phyloP scores from a whole-genome alignment of 2,113 vertebrate species.

The Gavialis gangeticus region DNA sequence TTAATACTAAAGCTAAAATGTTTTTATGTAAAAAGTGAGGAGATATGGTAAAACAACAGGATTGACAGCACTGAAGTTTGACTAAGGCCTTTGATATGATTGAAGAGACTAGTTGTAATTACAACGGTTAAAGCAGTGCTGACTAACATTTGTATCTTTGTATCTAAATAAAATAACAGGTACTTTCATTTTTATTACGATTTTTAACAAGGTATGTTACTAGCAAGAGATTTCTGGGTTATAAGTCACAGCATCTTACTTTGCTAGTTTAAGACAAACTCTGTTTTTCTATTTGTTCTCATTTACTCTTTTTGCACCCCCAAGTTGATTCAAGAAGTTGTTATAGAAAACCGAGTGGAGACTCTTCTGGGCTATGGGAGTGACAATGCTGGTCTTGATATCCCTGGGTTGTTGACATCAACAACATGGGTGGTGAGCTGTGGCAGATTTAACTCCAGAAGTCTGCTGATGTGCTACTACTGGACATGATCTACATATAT shows the following conservation, averaged over 20 bases:
- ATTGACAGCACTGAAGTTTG: neutral
- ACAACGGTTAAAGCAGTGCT: neutral
- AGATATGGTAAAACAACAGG: neutral
- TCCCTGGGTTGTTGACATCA: neutral
- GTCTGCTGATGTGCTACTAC: neutral
- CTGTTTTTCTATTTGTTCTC: neutral
- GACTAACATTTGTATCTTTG: constrained; percentile 3
- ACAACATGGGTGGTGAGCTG: neutral
- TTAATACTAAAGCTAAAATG: neutral
- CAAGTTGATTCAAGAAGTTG: neutral
- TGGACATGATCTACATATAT: rapidly evolving
- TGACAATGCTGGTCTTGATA: neutral
- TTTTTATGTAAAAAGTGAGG: neutral
- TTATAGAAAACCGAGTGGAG: neutral
- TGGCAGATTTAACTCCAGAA: neutral
- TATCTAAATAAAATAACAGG: neutral
- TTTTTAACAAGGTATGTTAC: neutral
- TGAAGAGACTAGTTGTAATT: neutral
- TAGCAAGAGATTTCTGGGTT: neutral
- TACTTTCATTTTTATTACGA: neutral
- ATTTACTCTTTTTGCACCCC: neutral
- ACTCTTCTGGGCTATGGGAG: neutral
- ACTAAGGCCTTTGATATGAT: neutral
- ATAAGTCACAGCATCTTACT: neutral
- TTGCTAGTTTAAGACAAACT: neutral